phyloP scores from a whole-genome alignment of 1,140 invertebrate genomes.

The Drosophila kohkoa region DNA sequence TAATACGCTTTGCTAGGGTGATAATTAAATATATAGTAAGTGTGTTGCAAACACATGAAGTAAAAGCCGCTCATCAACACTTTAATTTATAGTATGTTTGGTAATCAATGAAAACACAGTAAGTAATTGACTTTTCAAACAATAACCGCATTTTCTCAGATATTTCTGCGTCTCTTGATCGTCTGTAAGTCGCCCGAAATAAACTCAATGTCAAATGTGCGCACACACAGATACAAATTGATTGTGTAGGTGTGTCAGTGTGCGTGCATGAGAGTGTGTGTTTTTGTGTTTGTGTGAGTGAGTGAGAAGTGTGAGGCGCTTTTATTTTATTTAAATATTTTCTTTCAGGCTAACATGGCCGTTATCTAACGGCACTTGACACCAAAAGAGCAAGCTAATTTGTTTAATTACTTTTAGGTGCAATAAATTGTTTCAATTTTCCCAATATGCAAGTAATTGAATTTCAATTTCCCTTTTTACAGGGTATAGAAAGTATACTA shows the following conservation, averaged over 20 bases:
- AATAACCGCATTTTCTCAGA: conserved; percentile 50
- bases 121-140: conserved; percentile 46
- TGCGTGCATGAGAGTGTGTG: conserved; percentile 3
- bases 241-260: conserved; percentile 13
- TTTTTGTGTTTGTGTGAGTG: not conserved
- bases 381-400: conserved; percentile 35
- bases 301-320: conserved; percentile 25
- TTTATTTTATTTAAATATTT: conserved; percentile 48
- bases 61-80: not conserved
- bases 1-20: not conserved
- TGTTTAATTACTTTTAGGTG: conserved; percentile 11
- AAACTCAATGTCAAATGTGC: conserved; percentile 79
- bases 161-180: conserved; percentile 35
- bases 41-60: not conserved
- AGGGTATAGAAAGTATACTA: not conserved
- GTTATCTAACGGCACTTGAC: conserved; percentile 72
- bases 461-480: not conserved
- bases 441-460: not conserved
- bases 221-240: conserved; percentile 40
- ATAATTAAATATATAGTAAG: not conserved
- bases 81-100: conserved; percentile 1
- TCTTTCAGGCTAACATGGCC: conserved; percentile 30
- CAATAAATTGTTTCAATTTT: conserved; percentile 7
- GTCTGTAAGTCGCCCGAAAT: conserved; percentile 63
- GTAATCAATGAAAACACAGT: conserved; percentile 39